A percentile compares a stretch with the other conserved stretches of the same genome.
Evolutionary conservation across 2,113 vertebrate genomes (phyloP).

Genomic region (Tragulus kanchil): DNA sequence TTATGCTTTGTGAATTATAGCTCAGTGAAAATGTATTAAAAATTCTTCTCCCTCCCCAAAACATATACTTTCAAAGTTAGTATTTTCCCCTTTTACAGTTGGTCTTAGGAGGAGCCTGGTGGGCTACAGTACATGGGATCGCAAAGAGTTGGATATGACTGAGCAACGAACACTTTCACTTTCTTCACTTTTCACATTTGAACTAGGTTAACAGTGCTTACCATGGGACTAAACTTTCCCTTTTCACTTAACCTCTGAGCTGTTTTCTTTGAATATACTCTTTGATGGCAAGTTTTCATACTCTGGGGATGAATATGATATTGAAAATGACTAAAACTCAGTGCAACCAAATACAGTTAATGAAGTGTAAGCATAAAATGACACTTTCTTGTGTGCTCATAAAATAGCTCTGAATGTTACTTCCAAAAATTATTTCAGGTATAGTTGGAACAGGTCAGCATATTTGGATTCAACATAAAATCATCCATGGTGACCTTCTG

Average conservation of each 20-base stretch:
- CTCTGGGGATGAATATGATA: background rate
- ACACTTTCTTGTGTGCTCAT: background rate
- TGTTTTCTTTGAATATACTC: background rate
- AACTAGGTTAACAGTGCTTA: background rate
- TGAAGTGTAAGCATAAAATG: background rate
- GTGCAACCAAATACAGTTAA: background rate
- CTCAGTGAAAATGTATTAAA: background rate
- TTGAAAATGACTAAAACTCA: slow-evolving; percentile 21
- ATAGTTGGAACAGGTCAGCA: background rate
- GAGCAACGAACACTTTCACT: background rate
- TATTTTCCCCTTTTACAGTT: background rate
- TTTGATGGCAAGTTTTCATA: background rate
- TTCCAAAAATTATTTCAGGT: slow-evolving; percentile 18
- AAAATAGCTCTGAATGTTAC: background rate
- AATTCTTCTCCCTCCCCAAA: background rate
- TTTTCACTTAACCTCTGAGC: background rate
- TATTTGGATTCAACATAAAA: slow-evolving; percentile 19
- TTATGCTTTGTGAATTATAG: background rate
- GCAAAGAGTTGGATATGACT: background rate
- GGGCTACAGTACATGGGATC: background rate
- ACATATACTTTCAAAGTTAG: background rate
- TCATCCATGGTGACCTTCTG: background rate
- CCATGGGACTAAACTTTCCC: background rate
- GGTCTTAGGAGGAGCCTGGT: background rate
- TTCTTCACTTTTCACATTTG: background rate